phyloP scores from a whole-genome alignment of 2,113 vertebrate genomes.

The Terrapene triunguis region DNA sequence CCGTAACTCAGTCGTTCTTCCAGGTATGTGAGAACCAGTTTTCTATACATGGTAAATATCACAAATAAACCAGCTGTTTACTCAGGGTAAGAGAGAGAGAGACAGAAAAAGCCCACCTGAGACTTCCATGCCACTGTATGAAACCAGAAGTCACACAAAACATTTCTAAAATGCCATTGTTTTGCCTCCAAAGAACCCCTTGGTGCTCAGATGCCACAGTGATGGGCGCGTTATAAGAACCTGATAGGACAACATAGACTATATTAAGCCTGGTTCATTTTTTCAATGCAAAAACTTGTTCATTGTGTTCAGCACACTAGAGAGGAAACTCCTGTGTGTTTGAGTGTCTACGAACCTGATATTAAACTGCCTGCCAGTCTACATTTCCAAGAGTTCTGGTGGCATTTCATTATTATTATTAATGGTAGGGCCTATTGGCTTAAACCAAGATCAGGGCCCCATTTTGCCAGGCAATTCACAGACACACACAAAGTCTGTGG shows the following conservation, averaged over 20 bases:
- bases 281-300: not conserved
- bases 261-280: not conserved
- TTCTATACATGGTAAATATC: not conserved
- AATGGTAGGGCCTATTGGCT: not conserved
- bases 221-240: not conserved
- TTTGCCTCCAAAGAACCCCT: not conserved
- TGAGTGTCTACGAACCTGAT: not conserved
- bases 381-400: too few relatives aligned
- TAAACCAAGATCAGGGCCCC: not conserved
- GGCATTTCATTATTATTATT: too few relatives aligned
- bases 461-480: not conserved
- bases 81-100: not conserved
- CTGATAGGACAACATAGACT: not conserved
- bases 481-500: not conserved
- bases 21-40: not conserved
- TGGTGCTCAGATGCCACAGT: not conserved
- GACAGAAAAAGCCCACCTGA: not conserved
- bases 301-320: not conserved
- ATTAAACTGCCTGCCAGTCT: not conserved
- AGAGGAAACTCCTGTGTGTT: not conserved
- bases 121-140: not conserved
- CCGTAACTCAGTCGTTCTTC: not conserved
- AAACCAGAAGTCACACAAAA: not conserved
- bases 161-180: not conserved
- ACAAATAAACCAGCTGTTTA: not conserved